A percentile compares a stretch with the other conserved stretches of the same genome.
phyloP scores from a whole-genome alignment of 2,888 invertebrate species.

The Chymomyza procnemis region DNA sequence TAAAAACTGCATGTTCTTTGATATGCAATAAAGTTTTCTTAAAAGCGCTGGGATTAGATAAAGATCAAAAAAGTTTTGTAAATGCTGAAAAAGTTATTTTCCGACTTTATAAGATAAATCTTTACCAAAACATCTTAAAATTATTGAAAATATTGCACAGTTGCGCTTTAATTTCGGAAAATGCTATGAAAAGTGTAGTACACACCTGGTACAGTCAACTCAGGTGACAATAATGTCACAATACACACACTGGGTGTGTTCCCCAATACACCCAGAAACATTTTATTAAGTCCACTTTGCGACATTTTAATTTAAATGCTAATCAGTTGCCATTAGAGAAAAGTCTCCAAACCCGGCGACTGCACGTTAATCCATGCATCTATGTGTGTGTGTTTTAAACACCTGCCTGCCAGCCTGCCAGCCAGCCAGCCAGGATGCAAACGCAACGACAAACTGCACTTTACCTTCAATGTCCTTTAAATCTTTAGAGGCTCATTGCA shows the following conservation, averaged over 20 bases:
- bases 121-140: too few species aligned
- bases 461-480: not conserved
- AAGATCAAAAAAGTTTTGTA: too few species aligned
- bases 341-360: constrained; percentile 17
- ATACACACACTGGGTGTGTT: not conserved
- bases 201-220: not conserved
- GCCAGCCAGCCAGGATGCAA: too few species aligned
- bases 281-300: constrained; percentile 72
- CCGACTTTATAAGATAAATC: too few species aligned
- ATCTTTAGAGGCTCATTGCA: not conserved
- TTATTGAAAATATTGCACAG: too few species aligned
- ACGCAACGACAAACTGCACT: not conserved
- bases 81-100: too few species aligned
- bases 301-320: constrained; percentile 71
- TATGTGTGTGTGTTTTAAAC: not conserved
- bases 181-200: too few species aligned
- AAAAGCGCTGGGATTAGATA: too few species aligned
- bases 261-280: constrained; percentile 35
- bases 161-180: too few species aligned
- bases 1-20: too few species aligned
- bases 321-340: constrained; percentile 68
- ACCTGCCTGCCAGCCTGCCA: not conserved
- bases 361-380: not conserved
- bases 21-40: too few species aligned
- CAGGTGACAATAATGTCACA: not conserved